Evolutionary conservation across 2,113 vertebrate genomes (phyloP).

Genomic region (Notarius quadriscutis): DNA sequence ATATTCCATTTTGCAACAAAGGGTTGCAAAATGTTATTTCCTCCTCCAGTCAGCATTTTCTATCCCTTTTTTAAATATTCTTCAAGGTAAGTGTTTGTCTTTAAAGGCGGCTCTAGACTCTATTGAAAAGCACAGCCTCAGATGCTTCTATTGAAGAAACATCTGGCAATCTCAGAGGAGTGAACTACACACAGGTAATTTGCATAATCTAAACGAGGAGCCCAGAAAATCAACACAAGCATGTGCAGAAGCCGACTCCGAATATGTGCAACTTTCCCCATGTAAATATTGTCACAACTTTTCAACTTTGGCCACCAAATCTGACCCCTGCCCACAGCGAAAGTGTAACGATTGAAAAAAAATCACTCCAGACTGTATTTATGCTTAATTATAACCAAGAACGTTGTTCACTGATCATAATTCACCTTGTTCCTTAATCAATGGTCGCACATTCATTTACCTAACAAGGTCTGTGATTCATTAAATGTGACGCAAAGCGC

Average conservation of each 20-base stretch:
- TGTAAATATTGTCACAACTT: neutral
- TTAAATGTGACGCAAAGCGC: conserved; percentile 26
- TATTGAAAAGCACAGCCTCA: neutral
- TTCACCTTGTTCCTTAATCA: neutral
- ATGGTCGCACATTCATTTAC: conserved; percentile 10
- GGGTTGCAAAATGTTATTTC: neutral
- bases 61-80: neutral
- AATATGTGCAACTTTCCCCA: neutral
- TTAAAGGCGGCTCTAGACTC: neutral
- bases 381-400: neutral
- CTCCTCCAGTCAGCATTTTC: neutral
- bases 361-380: neutral
- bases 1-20: neutral
- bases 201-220: neutral
- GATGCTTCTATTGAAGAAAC: neutral
- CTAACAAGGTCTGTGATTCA: conserved; percentile 26
- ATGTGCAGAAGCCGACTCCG: neutral
- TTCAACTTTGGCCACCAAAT: neutral
- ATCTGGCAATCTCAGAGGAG: neutral
- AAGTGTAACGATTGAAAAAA: neutral
- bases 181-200: neutral
- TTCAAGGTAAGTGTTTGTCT: neutral
- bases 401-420: neutral
- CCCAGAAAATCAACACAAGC: neutral
- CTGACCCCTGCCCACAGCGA: neutral